Conservation (phyloP, 2,797 vertebrate species). For the Oryzias dopingdopingensis region DNA sequence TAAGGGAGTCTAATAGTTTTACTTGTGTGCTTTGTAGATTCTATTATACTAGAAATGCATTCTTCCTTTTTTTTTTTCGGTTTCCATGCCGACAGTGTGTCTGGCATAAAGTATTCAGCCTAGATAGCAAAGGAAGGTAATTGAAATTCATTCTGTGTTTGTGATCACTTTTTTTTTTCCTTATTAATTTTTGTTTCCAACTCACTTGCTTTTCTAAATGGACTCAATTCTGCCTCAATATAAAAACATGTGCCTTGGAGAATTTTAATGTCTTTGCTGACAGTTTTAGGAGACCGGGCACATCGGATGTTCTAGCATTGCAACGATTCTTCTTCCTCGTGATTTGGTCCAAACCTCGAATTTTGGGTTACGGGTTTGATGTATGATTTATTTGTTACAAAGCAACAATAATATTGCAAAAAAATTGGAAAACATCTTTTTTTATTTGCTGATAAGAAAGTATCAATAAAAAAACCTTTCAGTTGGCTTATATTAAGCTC, state of each 20-base stretch:
- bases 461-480: no score
- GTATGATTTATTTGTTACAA: no score
- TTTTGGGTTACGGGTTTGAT: no score
- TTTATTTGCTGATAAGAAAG: no score
- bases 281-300: conserved; percentile 62
- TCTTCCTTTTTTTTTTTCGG: conserved; percentile 1
- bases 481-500: no score
- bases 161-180: conserved; percentile 76
- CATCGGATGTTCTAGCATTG: conserved; percentile 52
- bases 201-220: conserved; percentile 78
- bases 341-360: no score
- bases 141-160: conserved; percentile 75
- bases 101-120: conserved; percentile 24
- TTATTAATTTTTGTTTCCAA: conserved; percentile 79
- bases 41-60: no score
- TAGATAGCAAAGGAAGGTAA: conserved; percentile 50
- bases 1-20: no score
- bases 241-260: conserved; percentile 62
- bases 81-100: conserved; percentile 20
- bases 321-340: background rate
- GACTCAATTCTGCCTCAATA: conserved; percentile 69
- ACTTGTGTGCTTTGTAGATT: no score
- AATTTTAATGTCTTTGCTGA: conserved; percentile 74
- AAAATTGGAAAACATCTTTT: no score
- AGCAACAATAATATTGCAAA: no score